Base-by-base conservation (phyloP, 2,113 vertebrate species). In the Corythoichthys haematopterus region DNA sequence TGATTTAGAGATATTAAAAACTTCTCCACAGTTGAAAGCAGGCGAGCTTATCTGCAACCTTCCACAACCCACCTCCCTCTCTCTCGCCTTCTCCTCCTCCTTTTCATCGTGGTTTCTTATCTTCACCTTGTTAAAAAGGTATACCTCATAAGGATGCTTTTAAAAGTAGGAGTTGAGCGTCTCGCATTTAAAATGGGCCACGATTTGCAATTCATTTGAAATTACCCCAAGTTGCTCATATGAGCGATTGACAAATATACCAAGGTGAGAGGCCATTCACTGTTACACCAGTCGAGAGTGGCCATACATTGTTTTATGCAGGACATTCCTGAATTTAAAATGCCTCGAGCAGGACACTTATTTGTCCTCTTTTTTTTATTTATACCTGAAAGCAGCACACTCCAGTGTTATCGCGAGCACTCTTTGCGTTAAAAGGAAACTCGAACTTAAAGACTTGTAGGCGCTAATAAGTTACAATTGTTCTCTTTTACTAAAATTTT, bases 1-100 rank as follows among this genome's bases (percentile, higher is more conserved):
- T 91, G 88, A 92, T 93, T 89, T 90, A 91, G 85, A 91, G 88
- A 92, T 91, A 92, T 91, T 89, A 88, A 91, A 62, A 90, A 89
- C 88, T 92, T 92, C 74, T 78, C 62, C 51, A 75, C 81, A 85
- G 84, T 88, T 86, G 81, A 86, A 83, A 87, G 83, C 85, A 86
- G 80, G 85, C 84, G 67, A 77, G 83, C 82, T 83, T 74, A 80
- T 85, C 84, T 69, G 67, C 79, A 67, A 58, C 65, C 70, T 74
- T 66, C 59, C 70, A 36, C 38, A 53, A 58, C 65, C 61, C 28
- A 45, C 52, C 56, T 15, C 53, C 28, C 52, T 60, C 60, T 60
- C 66, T 70, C 69, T 57, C 69, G 15, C 36, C 69, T 66, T 51
- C 69, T 65, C 58, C 76, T 45, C 66, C 67, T 61, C 50, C 65